Evolutionary conservation across 2,797 vertebrate genomes (phyloP), one percentile per base, ranked within the genome.

Genomic region (Uromys caudimaculatus): DNA sequence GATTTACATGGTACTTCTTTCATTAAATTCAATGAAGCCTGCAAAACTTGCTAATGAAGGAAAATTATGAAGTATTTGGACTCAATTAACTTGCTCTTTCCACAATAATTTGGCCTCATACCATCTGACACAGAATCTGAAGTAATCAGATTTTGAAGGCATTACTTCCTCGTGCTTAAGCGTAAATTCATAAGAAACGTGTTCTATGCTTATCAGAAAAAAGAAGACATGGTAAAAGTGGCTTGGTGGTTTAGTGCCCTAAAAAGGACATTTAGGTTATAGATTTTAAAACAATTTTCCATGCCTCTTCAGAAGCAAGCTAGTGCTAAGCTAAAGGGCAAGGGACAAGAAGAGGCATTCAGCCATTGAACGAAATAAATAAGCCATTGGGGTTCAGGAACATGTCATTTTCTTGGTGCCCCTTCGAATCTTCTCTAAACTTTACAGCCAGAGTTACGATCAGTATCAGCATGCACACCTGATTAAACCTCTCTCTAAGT

Each of bases 11-110:
- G 86, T 93, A 94, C 86, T 97, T 97, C 95, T 97, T 97, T 97
- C 96, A 97, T 95, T 97, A 98, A 95, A 93, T 95, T 96, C 96
- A 96, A 79, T 95, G 96, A 97, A 97, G 97, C 97, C 96, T 98
- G 95, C 64, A 97, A 91, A 97, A 95, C 91, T 97, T 95, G 92
- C 95, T 98, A 97, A 98, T 97, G 97, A 97, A 97, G 97, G 97
- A 96, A 97, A 97, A 97, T 97, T 88, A 96, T 97, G 96, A 97
- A 97, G 96, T 95, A 95, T 97, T 94, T 91, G 97, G 96, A 94
- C 94, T 97, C 97, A 94, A 56, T 97, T 95, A 96, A 91, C 92
- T 94, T 96, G 93, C 79, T 97, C 79, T 97, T 97, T 96, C 93
- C 93, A 95, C 96, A 93, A 95, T 96, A 96, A 97, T 96, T 97